These are phyloP conservation scores for Gymnoscopelus braueri DNA, from an alignment of 2,797 vertebrate genomes.

Conservation along the genomic window DNA sequence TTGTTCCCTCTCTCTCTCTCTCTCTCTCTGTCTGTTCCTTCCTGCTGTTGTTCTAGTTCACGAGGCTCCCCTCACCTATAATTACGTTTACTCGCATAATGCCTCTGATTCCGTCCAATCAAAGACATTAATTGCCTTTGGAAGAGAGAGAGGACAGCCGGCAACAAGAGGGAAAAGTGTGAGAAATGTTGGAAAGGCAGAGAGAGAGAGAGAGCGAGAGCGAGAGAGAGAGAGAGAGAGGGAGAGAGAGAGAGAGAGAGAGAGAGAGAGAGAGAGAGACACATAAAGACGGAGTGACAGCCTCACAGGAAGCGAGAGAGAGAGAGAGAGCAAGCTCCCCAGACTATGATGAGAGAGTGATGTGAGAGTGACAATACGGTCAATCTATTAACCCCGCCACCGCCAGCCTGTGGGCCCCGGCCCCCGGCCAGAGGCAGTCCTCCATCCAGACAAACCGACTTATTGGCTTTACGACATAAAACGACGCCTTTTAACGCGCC, in stretches of 20 bases:
- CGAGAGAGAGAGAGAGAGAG: not conserved
- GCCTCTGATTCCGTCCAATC: conserved; percentile 36
- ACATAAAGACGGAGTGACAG: too few relatives aligned
- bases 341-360: not conserved
- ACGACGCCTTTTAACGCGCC: conserved; percentile 15
- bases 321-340: not conserved
- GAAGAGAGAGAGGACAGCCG: not conserved
- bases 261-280: too few relatives aligned
- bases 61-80: conserved; percentile 19
- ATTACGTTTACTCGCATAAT: conserved; percentile 30
- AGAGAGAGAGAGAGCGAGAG: not conserved
- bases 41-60: conserved; percentile 31
- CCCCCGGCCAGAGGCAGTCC: too few relatives aligned
- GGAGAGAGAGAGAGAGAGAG: too few relatives aligned
- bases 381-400: conserved; percentile 33
- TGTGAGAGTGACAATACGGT: conserved; percentile 16
- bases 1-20: conserved; percentile 7
- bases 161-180: conserved; percentile 3
- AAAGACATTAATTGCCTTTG: conserved; percentile 39
- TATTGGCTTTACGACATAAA: conserved; percentile 28
- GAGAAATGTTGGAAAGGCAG: conserved; percentile 6
- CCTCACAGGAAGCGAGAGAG: too few relatives aligned
- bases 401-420: conserved; percentile 20
- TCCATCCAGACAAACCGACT: not conserved
- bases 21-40: too few relatives aligned